Base-by-base conservation (phyloP, 2,888 invertebrate genomes). In the Miltochrista miniata region DNA sequence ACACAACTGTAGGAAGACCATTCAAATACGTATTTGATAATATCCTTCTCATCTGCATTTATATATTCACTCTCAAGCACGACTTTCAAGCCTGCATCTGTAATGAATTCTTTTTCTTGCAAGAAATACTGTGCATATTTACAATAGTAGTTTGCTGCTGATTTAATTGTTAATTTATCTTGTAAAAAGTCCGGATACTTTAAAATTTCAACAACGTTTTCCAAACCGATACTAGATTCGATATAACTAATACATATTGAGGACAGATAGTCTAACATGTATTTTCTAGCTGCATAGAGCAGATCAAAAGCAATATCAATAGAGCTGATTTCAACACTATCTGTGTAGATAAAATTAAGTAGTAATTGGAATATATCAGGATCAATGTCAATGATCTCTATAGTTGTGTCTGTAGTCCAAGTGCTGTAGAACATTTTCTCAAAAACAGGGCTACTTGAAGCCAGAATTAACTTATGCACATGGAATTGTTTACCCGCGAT, bases 371-470 rank as follows among this genome's bases (percentile, higher is more conserved):
- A 95, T 60, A 93, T 92, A 46, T 91, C 89, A 24, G 93, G 91
- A 64, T 93, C 90, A 53, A 94, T 93, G 70, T 94, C 94, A 51
- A 92, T 89, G 51, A 94, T 88, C 43, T 79, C 72, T 53, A 94
- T 92, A 59, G 89, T 85, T 43, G 83, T 78, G 59, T 83, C 76
- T 51, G 85, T 83, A 33, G 93, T 92, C 66, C 94, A 68, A 11
- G 93, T 92, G 0, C 95, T 95, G 79, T 92, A 94, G 58, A 94
- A 92, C 94, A 95, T 94, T 18, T 93, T 94, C 79, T 94, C 94
- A 84, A 95, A 95, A 34, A 95, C 94, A 7, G 94, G 94, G 73
- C 94, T 94, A 64, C 93, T 93, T 51, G 93, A 92, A n/a, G 94
- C 93, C 63, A 95, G 73, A 59, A 94, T 92, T 50, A 94, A 78